phyloP scores from a whole-genome alignment of 2,888 invertebrate genomes.

The Colletes collaris region DNA sequence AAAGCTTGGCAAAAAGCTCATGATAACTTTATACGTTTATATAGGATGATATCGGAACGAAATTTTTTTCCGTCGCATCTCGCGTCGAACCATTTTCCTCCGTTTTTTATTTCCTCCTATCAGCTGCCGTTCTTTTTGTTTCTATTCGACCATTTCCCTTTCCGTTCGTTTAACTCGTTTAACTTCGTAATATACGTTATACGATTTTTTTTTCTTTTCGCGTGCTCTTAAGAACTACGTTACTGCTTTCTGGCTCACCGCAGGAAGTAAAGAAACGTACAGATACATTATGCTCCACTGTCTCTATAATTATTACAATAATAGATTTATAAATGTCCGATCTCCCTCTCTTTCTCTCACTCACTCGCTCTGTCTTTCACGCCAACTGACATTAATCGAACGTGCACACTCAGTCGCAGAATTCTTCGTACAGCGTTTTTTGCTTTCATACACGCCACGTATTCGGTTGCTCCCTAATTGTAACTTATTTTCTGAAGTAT shows the following conservation, averaged over 20 bases:
- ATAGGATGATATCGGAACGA: slow-evolving; percentile 62
- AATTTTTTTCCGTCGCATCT: slow-evolving; percentile 26
- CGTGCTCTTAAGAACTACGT: slow-evolving; percentile 50
- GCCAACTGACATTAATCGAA: slow-evolving; percentile 27
- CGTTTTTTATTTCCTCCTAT: background rate
- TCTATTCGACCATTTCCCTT: slow-evolving; percentile 33
- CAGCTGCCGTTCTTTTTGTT: background rate
- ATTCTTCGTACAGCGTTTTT: slow-evolving; percentile 14
- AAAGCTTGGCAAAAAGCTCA: slow-evolving; percentile 66
- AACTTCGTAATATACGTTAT: slow-evolving; percentile 22
- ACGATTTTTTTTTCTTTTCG: slow-evolving; percentile 14
- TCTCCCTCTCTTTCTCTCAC: background rate
- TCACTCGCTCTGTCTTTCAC: slow-evolving; percentile 18
- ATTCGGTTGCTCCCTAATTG: slow-evolving; percentile 67
- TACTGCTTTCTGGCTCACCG: slow-evolving; percentile 32
- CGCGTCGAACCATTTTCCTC: slow-evolving; percentile 29
- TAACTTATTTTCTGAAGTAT: slow-evolving; percentile 58
- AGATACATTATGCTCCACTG: slow-evolving; percentile 51
- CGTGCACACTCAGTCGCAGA: slow-evolving; percentile 29
- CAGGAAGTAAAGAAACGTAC: slow-evolving; percentile 62
- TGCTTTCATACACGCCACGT: slow-evolving; percentile 34
- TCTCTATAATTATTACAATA: slow-evolving; percentile 57
- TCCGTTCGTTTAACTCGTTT: slow-evolving; percentile 17
- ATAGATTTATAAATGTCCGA: slow-evolving; percentile 63
- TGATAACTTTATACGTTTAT: slow-evolving; percentile 60